Percentiles rank a stretch among this genome's conserved stretches.
Evolutionary conservation across 2,888 invertebrate genomes (phyloP).

Genomic region (Bellardia bayeri): DNA sequence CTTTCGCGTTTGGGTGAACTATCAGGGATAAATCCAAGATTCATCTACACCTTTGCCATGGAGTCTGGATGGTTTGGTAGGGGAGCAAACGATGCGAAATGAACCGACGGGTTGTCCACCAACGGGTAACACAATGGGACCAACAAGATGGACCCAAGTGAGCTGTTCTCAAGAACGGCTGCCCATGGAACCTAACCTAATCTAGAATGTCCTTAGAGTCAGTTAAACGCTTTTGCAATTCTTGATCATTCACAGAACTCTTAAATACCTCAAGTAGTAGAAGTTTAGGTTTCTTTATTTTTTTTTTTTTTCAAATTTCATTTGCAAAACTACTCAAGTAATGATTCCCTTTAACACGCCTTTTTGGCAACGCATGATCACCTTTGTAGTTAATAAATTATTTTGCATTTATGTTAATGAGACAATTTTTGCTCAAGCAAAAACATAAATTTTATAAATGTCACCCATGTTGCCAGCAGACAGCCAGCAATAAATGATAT

Average conservation of each 20-base stretch:
- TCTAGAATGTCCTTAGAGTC: not conserved
- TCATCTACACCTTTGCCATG: no score
- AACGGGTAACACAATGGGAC: no score
- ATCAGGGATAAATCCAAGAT: no score
- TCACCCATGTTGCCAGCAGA: conserved; percentile 63
- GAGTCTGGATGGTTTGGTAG: no score
- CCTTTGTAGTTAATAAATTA: conserved; percentile 76
- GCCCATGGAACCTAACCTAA: no score
- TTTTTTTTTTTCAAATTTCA: not conserved
- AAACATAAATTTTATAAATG: conserved; percentile 73
- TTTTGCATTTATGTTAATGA: conserved; percentile 77
- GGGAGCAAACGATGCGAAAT: no score
- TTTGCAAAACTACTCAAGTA: not conserved
- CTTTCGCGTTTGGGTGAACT: no score
- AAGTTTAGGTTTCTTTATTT: conserved; percentile 24
- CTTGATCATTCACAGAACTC: no score
- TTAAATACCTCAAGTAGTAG: conserved; percentile 1
- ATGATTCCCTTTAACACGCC: conserved; percentile 56
- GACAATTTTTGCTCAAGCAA: conserved; percentile 73
- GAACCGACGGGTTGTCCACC: no score
- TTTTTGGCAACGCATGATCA: conserved; percentile 72
- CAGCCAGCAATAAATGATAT: conserved; percentile 27
- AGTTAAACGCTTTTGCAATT: no score
- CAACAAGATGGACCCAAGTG: no score
- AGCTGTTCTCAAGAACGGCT: no score